Conservation (phyloP, 2,797 vertebrate species). For the Coranthus polyacanthus region DNA sequence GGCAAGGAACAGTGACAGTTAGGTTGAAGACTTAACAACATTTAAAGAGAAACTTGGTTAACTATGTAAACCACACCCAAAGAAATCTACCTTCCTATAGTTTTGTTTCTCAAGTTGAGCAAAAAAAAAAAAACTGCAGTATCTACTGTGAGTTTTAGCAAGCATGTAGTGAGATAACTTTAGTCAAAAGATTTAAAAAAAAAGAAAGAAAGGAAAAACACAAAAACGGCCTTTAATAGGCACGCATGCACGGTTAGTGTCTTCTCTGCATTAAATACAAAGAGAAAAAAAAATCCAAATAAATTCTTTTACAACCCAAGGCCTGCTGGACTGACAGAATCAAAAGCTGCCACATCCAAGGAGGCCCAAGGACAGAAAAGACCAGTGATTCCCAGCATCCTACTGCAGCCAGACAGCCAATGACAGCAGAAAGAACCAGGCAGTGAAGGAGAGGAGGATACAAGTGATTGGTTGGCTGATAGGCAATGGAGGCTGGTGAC, state of each 20-base stretch:
- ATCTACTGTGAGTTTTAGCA: conserved; percentile 73
- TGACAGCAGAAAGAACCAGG: conserved; percentile 74
- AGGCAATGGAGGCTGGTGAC: conserved; percentile 86
- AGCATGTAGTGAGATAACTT: conserved; percentile 73
- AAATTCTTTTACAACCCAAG: conserved; percentile 70
- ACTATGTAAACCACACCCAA: conserved; percentile 41
- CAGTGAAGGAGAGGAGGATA: conserved; percentile 47
- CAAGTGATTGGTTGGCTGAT: conserved; percentile 74
- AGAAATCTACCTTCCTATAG: conserved; percentile 42
- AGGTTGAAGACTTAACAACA: conserved; percentile 47
- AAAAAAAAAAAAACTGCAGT: conserved; percentile 13
- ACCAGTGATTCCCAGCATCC: conserved; percentile 73
- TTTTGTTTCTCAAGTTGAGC: conserved; percentile 30
- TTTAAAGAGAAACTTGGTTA: conserved; percentile 22
- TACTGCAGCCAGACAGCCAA: conserved; percentile 81
- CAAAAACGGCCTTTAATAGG: conserved; percentile 26
- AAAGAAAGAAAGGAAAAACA: not conserved
- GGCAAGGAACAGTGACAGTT: conserved; percentile 77
- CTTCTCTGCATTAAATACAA: conserved; percentile 51
- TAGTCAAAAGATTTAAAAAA: not conserved
- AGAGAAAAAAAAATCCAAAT: conserved; percentile 30
- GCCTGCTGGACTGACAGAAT: conserved; percentile 70
- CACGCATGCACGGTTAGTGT: conserved; percentile 81
- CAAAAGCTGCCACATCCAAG: conserved; percentile 61
- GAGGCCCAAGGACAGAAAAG: conserved; percentile 72